phyloP scores from a whole-genome alignment of 1,140 invertebrate species.

The Diploscapter pachys region DNA sequence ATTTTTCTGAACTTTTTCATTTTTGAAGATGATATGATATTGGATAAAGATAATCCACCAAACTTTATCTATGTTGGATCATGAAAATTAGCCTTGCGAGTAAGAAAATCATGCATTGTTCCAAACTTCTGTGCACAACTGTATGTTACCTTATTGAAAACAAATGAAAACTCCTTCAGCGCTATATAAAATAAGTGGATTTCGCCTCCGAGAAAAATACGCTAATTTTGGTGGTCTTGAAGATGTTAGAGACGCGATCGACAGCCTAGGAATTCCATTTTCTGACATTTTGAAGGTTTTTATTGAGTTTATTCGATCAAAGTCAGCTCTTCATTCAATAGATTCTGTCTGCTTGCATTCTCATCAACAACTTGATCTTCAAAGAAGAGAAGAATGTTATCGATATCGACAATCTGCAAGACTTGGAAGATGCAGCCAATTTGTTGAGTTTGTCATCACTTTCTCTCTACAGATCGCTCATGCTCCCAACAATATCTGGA shows the following conservation, averaged over 20 bases:
- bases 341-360: conserved; percentile 24
- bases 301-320: conserved; percentile 2
- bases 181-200: conserved; percentile 7
- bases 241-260: conserved; percentile 16
- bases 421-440: conserved; percentile 23
- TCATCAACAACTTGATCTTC: conserved; percentile 25
- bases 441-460: conserved; percentile 19
- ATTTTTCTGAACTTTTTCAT: too few species aligned
- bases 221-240: conserved; percentile 21
- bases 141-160: not conserved
- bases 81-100: too few species aligned
- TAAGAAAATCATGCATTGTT: too few species aligned
- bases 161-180: not conserved
- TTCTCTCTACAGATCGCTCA: conserved; percentile 19
- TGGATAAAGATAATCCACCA: too few species aligned
- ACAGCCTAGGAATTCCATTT: conserved; percentile 14
- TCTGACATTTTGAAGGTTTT: conserved; percentile 17
- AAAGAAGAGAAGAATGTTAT: conserved; percentile 16
- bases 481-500: conserved; percentile 8
- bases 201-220: conserved; percentile 18
- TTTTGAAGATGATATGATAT: too few species aligned
- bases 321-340: not conserved
- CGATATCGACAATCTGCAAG: conserved; percentile 27
- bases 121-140: too few species aligned
- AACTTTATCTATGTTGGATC: too few species aligned